Conservation (phyloP, 2,797 vertebrate species). For the Siniperca undulata region DNA sequence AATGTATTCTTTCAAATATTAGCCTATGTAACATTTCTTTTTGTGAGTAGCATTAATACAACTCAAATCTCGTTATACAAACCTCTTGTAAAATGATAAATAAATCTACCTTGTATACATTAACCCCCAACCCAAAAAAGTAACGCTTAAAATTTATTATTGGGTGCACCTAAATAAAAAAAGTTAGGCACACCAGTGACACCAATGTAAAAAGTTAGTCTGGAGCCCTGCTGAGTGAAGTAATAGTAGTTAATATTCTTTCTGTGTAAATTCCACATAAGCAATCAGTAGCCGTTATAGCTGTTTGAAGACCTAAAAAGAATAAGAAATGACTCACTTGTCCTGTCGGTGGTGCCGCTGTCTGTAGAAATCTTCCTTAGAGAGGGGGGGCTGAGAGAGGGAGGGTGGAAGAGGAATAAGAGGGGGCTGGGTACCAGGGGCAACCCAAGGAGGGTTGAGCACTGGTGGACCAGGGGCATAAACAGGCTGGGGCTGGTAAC, state of each 20-base stretch:
- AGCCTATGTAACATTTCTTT: no score
- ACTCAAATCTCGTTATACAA: no score
- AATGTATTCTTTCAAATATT: no score
- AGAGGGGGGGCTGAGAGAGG: constrained; percentile 85
- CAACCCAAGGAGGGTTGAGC: constrained; percentile 92
- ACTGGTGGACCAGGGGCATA: constrained; percentile 91
- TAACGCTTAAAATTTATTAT: no score
- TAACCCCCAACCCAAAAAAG: no score
- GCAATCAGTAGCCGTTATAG: not conserved
- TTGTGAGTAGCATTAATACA: no score
- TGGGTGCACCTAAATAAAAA: no score
- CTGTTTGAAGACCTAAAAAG: not conserved
- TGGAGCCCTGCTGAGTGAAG: no score
- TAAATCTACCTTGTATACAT: no score
- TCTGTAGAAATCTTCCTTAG: constrained; percentile 98
- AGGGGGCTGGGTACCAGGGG: constrained; percentile 90
- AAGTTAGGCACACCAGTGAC: no score
- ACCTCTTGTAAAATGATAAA: no score
- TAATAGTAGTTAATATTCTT: not conserved
- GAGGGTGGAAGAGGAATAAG: constrained; percentile 66
- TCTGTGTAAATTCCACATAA: not conserved
- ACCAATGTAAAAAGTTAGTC: no score
- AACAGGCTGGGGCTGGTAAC: constrained; percentile 89
- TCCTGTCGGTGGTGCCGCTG: constrained; percentile 94
- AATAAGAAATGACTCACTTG: constrained; percentile 87